Conservation (phyloP, 53 echinoderm and acorn worm species). For the Crossaster papposus region DNA sequence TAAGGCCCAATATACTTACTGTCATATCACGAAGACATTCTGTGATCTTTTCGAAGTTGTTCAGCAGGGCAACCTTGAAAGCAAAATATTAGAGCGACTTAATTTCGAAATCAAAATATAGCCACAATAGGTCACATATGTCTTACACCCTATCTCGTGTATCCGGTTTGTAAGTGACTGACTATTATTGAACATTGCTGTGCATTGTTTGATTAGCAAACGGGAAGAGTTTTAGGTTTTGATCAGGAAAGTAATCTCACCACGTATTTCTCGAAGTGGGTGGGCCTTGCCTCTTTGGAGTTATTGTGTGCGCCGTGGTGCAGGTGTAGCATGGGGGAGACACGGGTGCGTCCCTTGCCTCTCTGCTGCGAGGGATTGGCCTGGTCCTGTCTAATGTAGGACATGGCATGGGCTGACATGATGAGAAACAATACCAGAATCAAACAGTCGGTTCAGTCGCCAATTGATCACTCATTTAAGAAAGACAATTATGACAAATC, state of each 20-base stretch:
- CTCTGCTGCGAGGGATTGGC: neutral
- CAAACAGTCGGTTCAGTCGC: neutral
- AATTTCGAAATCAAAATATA: neutral
- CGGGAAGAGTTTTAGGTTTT: too few species aligned
- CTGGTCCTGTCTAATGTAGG: conserved; percentile 29
- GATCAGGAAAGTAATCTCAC: neutral
- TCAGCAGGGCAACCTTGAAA: conserved; percentile 41
- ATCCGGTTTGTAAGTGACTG: too few species aligned
- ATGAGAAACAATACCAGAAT: neutral
- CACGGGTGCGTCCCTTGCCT: neutral
- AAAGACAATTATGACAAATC: too few species aligned
- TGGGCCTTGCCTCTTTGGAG: conserved; percentile 6
- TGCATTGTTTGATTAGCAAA: neutral
- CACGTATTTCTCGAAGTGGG: conserved; percentile 42
- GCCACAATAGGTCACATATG: neutral
- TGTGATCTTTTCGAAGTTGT: conserved; percentile 49
- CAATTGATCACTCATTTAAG: neutral
- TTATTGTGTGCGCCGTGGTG: neutral
- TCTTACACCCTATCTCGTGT: too few species aligned
- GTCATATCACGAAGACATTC: neutral
- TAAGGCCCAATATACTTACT: neutral
- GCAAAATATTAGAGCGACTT: neutral
- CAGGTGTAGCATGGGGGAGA: neutral
- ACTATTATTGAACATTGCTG: neutral
- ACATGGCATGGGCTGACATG: neutral